These are phyloP conservation scores for Bubo scandiacus DNA, from an alignment of 2,113 vertebrate genomes.

Conservation along the genomic window DNA sequence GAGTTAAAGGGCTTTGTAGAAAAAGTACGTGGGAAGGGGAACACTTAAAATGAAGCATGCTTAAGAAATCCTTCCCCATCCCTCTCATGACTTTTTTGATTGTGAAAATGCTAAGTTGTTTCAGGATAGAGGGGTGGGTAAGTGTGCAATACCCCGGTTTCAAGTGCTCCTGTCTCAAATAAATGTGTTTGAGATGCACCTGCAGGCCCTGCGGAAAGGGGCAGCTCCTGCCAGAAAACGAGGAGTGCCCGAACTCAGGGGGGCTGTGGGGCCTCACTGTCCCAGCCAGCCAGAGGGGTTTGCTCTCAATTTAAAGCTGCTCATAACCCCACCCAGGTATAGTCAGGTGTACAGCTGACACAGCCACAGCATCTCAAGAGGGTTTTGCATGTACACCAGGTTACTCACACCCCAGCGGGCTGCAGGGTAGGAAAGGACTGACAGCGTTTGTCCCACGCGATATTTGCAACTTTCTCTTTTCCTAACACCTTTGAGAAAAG, in stretches of 20 bases:
- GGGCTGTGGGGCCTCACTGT: background rate
- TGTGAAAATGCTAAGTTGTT: background rate
- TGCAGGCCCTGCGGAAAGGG: background rate
- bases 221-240: background rate
- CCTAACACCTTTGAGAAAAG: background rate
- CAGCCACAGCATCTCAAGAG: background rate
- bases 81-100: too few species aligned
- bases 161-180: background rate
- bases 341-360: background rate
- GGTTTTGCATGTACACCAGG: background rate
- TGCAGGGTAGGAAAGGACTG: background rate
- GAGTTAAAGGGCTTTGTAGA: background rate
- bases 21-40: background rate
- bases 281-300: background rate
- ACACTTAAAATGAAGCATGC: background rate
- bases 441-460: background rate
- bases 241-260: too few species aligned
- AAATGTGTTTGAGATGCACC: background rate
- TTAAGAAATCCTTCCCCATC: background rate
- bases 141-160: background rate
- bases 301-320: background rate
- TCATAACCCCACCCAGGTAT: background rate
- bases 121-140: background rate
- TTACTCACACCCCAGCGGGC: background rate
- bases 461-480: background rate